Percentiles rank a stretch among this genome's conserved stretches.
phyloP scores from a whole-genome alignment of 2,113 vertebrate genomes.

The Carassius auratus region DNA sequence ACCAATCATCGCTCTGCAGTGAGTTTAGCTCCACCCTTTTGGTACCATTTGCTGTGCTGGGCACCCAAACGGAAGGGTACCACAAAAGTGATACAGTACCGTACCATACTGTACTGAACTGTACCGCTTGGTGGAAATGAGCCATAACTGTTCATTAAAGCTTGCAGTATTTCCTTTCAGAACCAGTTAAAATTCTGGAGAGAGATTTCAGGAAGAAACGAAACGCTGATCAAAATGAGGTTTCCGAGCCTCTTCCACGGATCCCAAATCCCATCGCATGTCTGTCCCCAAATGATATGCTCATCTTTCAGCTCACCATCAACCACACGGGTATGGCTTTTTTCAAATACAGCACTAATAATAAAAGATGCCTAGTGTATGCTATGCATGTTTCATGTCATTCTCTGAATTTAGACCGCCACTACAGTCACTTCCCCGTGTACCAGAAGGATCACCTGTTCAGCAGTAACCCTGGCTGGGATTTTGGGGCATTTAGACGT shows the following conservation, averaged over 20 bases:
- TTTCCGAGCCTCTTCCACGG: slow-evolving; percentile 61
- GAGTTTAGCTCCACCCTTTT: no score
- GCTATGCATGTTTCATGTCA: background rate
- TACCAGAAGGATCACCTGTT: slow-evolving; percentile 92
- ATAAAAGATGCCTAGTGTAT: background rate
- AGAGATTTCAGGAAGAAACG: slow-evolving; percentile 58
- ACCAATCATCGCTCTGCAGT: no score
- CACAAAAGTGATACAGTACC: no score
- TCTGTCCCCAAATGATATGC: slow-evolving; percentile 78
- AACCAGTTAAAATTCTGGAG: slow-evolving; percentile 59
- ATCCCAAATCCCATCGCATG: slow-evolving; percentile 89
- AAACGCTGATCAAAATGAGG: slow-evolving; percentile 32
- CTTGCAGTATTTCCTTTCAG: slow-evolving; percentile 50
- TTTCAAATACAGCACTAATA: background rate
- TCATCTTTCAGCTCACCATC: slow-evolving; percentile 88
- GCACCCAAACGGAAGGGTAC: no score
- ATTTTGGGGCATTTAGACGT: slow-evolving; percentile 86
- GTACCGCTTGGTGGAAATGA: no score
- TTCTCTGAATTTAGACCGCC: slow-evolving; percentile 74
- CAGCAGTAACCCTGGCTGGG: slow-evolving; percentile 89
- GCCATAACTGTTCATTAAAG: background rate
- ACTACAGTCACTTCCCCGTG: slow-evolving; percentile 86
- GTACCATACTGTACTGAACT: no score
- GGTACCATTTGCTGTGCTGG: no score
- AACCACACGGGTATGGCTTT: slow-evolving; percentile 75